Base-by-base conservation (phyloP, 1,140 invertebrate genomes). In the Drosophila burlai region DNA sequence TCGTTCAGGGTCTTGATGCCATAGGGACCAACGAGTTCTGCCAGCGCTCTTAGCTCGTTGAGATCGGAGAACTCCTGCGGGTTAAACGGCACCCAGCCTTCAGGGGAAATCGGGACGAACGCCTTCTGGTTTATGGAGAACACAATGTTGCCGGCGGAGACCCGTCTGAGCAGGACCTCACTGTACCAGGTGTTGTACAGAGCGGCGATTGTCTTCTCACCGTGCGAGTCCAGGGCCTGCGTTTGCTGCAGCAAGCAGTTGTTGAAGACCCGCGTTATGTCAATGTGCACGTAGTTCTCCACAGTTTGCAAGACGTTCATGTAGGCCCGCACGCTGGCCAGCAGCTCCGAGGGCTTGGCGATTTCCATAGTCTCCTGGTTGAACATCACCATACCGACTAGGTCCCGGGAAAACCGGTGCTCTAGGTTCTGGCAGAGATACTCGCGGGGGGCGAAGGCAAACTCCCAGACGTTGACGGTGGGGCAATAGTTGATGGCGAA, bases 281-380 rank as follows among this genome's bases (percentile, higher is more conserved):
- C 99, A 92, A 99, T 98, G 91, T 99, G 98, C 31, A 99, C 98
- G 94, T 99, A 99, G 94, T 99, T 99, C 93, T 99, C 99, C n/a
- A 99, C 97, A 26, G 97, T 98, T 93, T 99, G 99, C 21, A 99
- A 93, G 8, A 99, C 99, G 94, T 98, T 99, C 98, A 99, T 99
- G 81, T 99, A 99, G 16, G 99, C 97, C 71, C 97, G 94, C 1
- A 99, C 98, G 92, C 98, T 98, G 5, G 97, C 96, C 26, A 99
- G 94, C 26, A 99, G 93, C 93, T 99, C 99, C 0, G 98, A 99
- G 11, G 99, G 99, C 94, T 99, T 99, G n/a, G 98, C 98, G 64
- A 99, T 99, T 94, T 99, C 98, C 94, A 96, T 97, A 1, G 98
- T 98, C 71, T 99, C 98, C 55, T 97, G 95, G 94, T 98, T 99